A percentile compares a stretch with the other conserved stretches of the same genome.
Evolutionary conservation across 23 tunicate genomes (phyloP).

Genomic region (Phallusia fumigata): DNA sequence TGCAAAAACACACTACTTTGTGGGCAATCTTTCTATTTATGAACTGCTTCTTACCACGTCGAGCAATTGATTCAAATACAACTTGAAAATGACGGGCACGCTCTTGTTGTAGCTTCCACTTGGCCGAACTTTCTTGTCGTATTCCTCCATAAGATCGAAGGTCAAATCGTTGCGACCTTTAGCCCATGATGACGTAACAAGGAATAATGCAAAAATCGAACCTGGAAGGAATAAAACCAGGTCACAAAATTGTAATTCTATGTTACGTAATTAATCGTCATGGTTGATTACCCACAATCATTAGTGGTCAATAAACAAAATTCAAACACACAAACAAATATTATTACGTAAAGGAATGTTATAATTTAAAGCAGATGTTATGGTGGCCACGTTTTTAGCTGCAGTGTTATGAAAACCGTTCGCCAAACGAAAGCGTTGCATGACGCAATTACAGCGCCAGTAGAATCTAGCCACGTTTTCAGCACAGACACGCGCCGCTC

Average conservation of each 20-base stretch:
- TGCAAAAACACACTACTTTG: no score
- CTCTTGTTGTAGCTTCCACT: slow-evolving; percentile 48
- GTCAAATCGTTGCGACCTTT: slow-evolving; percentile 25
- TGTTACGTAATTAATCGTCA: no score
- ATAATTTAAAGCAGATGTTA: not conserved
- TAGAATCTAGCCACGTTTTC: not conserved
- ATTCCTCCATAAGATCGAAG: slow-evolving; percentile 32
- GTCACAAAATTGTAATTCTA: no score
- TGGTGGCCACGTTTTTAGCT: not conserved
- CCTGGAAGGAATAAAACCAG: not conserved
- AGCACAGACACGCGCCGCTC: slow-evolving; percentile 42
- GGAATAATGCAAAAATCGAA: not conserved
- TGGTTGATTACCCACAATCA: no score
- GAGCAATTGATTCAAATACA: slow-evolving; percentile 65
- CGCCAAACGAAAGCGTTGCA: not conserved
- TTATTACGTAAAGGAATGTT: no score
- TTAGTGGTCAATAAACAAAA: no score
- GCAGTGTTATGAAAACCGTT: not conserved
- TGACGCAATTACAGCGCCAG: not conserved
- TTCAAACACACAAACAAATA: no score
- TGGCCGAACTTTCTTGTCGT: slow-evolving; percentile 86
- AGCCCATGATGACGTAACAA: not conserved
- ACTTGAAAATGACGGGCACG: slow-evolving; percentile 60
- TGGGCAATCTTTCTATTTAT: no score
- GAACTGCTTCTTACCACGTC: slow-evolving; percentile 90